These are phyloP conservation scores for Iguana delicatissima DNA, from an alignment of 2,797 vertebrate species.

Conservation along the genomic window DNA sequence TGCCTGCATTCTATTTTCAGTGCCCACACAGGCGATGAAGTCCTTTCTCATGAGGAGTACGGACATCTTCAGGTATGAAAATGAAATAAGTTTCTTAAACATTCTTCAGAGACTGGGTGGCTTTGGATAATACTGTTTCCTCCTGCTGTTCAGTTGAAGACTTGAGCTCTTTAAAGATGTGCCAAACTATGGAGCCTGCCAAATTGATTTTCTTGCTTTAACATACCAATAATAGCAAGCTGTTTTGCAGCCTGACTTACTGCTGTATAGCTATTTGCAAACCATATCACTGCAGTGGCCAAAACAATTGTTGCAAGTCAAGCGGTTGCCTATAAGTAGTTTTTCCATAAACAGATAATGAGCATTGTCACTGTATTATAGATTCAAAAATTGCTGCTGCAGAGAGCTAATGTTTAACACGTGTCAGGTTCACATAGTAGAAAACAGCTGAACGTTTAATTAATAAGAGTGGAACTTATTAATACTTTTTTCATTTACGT, in stretches of 20 bases:
- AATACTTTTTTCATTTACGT: slow-evolving; percentile 21
- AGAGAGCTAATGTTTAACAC: background rate
- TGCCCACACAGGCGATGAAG: slow-evolving; percentile 91
- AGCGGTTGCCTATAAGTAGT: slow-evolving; percentile 42
- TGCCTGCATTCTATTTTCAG: slow-evolving; percentile 94
- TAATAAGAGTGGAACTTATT: background rate
- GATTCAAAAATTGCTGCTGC: slow-evolving; percentile 3
- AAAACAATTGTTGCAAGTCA: background rate
- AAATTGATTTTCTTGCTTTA: slow-evolving; percentile 35
- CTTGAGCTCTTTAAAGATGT: slow-evolving; percentile 23
- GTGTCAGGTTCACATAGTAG: background rate
- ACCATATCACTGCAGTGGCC: slow-evolving; percentile 18
- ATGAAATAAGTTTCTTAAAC: slow-evolving; percentile 41
- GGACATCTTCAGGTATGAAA: slow-evolving; percentile 94
- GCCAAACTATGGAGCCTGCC: slow-evolving; percentile 23
- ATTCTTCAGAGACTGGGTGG: background rate
- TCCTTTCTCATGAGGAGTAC: slow-evolving; percentile 85
- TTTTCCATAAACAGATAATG: slow-evolving; percentile 1
- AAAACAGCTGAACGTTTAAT: slow-evolving; percentile 23
- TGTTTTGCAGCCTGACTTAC: slow-evolving; percentile 7
- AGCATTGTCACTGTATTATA: background rate
- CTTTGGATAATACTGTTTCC: background rate
- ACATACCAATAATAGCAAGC: slow-evolving; percentile 18
- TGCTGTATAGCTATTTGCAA: slow-evolving; percentile 19
- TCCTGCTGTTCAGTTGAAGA: background rate